phyloP scores from a whole-genome alignment of 2,113 vertebrate genomes.

The Poeciliopsis prolifica region DNA sequence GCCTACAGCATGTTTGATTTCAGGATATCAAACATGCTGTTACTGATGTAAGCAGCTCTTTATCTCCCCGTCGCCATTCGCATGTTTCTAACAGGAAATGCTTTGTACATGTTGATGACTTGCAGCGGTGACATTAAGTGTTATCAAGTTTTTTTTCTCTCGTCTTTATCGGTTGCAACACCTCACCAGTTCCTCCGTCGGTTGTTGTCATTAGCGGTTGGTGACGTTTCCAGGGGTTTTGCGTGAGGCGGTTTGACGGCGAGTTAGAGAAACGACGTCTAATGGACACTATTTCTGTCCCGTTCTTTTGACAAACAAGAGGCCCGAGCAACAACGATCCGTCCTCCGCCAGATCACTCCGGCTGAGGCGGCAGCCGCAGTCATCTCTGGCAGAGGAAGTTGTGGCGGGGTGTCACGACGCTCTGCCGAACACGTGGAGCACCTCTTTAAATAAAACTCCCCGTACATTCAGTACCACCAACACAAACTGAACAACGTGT shows the following conservation, averaged over 20 bases:
- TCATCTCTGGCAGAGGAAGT: slow-evolving; percentile 46
- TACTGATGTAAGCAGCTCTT: neutral
- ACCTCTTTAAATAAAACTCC: slow-evolving; percentile 22
- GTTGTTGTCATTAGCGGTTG: slow-evolving; percentile 1
- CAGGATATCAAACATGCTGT: neutral
- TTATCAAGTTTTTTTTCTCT: slow-evolving; percentile 40
- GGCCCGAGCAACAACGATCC: neutral
- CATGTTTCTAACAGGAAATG: slow-evolving; percentile 34
- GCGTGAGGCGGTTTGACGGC: neutral
- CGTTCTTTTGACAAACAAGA: neutral
- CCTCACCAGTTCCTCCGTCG: slow-evolving; percentile 37
- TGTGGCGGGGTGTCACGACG: slow-evolving; percentile 31
- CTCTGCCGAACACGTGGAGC: slow-evolving; percentile 10
- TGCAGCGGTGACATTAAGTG: slow-evolving; percentile 14
- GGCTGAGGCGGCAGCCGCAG: neutral
- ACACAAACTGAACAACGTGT: slow-evolving; percentile 45
- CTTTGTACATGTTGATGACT: slow-evolving; percentile 15
- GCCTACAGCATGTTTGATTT: neutral
- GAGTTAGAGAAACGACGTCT: neutral
- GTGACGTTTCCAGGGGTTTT: slow-evolving; percentile 4
- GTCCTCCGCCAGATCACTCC: slow-evolving; percentile 12
- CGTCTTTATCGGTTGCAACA: slow-evolving; percentile 32
- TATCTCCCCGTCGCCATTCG: neutral
- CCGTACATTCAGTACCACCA: neutral
- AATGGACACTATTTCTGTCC: neutral